Evolutionary conservation across 1,140 invertebrate genomes (phyloP), one percentile per base, ranked within the genome.

Genomic region (Lysiphlebus fabarum): DNA sequence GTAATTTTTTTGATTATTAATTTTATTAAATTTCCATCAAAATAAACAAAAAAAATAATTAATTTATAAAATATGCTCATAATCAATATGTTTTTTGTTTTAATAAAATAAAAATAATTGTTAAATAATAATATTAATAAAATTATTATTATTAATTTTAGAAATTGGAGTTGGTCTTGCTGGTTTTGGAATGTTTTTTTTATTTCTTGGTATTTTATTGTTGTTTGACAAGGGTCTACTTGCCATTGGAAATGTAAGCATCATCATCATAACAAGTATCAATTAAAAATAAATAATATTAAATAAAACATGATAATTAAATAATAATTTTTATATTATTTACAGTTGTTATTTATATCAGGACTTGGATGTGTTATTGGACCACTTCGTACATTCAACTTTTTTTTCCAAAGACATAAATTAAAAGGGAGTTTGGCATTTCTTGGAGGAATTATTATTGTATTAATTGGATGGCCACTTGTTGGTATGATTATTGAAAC

Each of bases 371-470:
- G 96, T 82, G 93, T 99, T 2, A 98, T 99, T 70, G 97, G 97
- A 2, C 82, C 98, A 41, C 91, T 96, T 79, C 82, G 96, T 74
- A 99, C 96, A 34, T 89, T 98, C 67, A 87, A 91, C 71, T 99
- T 99, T 75, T 99, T 99, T 81, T 99, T 99, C 77, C 96, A 99
- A 84, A 81, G 87, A 58, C 95, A 99, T 74, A 99, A 99, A 86
- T 76, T 95, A 6, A 96, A 91, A 84, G 96, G 91, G 1, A 93
- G 93, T 7, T 77, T 85, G 7, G 87, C 92, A 10, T 99, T 99
- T 80, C 92, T 99, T 73, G 92, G 94, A 14, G 98, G 98, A 7
- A 94, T 99, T 65, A 77, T 90, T 6, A 84, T 98, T 53, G 96
- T 99, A 26, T 81, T 99, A n/a, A 71, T 98, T 44, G 96, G 97